phyloP scores from a whole-genome alignment of 1,140 invertebrate genomes.

The Vanessa tameamea region DNA sequence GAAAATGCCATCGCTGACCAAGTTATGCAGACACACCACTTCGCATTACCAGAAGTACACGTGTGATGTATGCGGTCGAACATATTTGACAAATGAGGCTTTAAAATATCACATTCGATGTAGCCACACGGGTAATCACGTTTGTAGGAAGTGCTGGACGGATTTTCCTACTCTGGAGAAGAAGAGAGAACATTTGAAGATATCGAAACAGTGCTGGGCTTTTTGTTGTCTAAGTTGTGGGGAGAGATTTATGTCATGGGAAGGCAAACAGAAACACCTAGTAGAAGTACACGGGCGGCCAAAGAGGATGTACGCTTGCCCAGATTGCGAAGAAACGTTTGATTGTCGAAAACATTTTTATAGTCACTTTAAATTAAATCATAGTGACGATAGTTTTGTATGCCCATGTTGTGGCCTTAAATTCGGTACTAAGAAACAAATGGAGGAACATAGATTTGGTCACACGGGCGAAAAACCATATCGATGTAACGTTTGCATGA shows the following conservation, averaged over 20 bases:
- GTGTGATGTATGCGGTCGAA: conserved; percentile 66
- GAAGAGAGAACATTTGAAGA: conserved; percentile 54
- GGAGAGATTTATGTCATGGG: conserved; percentile 64
- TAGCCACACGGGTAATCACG: conserved; percentile 55
- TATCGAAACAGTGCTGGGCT: conserved; percentile 57
- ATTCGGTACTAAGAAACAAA: conserved; percentile 49
- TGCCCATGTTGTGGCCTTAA: conserved; percentile 64
- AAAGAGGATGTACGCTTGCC: conserved; percentile 54
- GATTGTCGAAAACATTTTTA: conserved; percentile 56
- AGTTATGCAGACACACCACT: conserved; percentile 61
- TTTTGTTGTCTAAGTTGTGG: conserved; percentile 60
- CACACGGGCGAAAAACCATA: conserved; percentile 68
- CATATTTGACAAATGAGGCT: conserved; percentile 59
- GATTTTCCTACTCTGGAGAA: conserved; percentile 54
- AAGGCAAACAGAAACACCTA: conserved; percentile 59
- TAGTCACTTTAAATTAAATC: conserved; percentile 58
- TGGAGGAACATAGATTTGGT: conserved; percentile 59
- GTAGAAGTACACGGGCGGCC: conserved; percentile 49
- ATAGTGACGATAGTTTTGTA: conserved; percentile 58
- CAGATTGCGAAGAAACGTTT: conserved; percentile 57
- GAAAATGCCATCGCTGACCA: conserved; percentile 54
- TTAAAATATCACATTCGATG: conserved; percentile 64
- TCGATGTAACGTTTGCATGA: conserved; percentile 70
- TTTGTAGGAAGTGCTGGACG: conserved; percentile 65
- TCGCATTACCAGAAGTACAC: conserved; percentile 65